phyloP scores from a whole-genome alignment of 2,113 vertebrate species.

The Bungarus multicinctus region DNA sequence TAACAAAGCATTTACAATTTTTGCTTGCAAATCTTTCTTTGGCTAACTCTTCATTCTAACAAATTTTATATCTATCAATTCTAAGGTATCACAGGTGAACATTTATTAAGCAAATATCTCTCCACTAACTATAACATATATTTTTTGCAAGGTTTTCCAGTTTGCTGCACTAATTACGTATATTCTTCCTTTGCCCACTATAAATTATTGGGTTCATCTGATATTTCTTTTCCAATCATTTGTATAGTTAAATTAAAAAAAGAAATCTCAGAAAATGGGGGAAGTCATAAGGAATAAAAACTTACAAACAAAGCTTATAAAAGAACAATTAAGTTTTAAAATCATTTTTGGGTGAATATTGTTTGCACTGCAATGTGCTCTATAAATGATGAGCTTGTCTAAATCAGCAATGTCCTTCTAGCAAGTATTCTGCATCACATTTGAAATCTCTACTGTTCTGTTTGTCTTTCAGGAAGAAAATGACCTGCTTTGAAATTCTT shows the following conservation, averaged over 20 bases:
- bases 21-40: not conserved
- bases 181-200: not conserved
- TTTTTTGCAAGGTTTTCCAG: not conserved
- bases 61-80: not conserved
- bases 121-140: constrained; percentile 6
- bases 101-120: constrained; percentile 14
- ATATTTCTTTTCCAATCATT: not conserved
- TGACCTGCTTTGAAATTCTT: not conserved
- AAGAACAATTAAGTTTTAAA: not conserved
- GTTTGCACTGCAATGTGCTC: not conserved
- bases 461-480: constrained; percentile 35
- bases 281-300: not conserved
- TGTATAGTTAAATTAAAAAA: constrained; percentile 1
- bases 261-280: constrained; percentile 24
- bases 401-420: constrained; percentile 9
- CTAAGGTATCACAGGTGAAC: constrained; percentile 9
- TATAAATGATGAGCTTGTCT: not conserved
- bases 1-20: not conserved
- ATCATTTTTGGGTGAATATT: not conserved
- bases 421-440: not conserved
- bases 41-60: not conserved
- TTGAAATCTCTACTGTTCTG: not conserved
- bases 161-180: constrained; percentile 19
- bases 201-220: constrained; percentile 28
- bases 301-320: not conserved